Percentiles rank a stretch among this genome's conserved stretches.
phyloP scores from a whole-genome alignment of 1,140 invertebrate species.

The Neuroterus valhalla region DNA sequence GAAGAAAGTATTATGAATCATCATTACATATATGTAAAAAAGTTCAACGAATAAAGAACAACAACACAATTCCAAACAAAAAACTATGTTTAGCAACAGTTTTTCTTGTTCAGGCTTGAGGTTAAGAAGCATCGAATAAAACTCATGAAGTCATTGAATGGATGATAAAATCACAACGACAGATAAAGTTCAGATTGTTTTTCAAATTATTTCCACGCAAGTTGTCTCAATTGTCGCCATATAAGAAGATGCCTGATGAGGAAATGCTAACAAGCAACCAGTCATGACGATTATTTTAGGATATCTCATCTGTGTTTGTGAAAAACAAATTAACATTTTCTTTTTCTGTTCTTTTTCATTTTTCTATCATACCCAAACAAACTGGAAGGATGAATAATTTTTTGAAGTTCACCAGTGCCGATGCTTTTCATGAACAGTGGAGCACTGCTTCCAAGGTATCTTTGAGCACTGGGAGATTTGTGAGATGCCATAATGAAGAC shows the following conservation, averaged over 20 bases:
- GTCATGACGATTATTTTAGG: constrained; percentile 55
- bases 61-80: neutral
- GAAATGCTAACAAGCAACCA: constrained; percentile 53
- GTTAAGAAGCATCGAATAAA: constrained; percentile 13
- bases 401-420: constrained; percentile 55
- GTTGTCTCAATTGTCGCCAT: constrained; percentile 38
- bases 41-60: too few relatives aligned
- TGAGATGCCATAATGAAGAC: constrained; percentile 59
- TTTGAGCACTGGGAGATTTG: constrained; percentile 58
- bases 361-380: constrained; percentile 63
- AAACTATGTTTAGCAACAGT: constrained; percentile 3
- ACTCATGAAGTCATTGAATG: constrained; percentile 68
- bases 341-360: constrained; percentile 33
- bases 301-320: constrained; percentile 62
- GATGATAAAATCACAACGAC: constrained; percentile 62
- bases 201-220: constrained; percentile 45
- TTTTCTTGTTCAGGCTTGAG: neutral
- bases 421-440: constrained; percentile 62
- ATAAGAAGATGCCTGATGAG: constrained; percentile 64
- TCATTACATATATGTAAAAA: too few relatives aligned
- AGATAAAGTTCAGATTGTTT: constrained; percentile 54
- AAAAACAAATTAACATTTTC: constrained; percentile 35
- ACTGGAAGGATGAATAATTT: constrained; percentile 70
- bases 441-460: constrained; percentile 64
- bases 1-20: too few relatives aligned